Evolutionary conservation across 2,888 invertebrate species (phyloP), one percentile per base, ranked within the genome.

Genomic region (Netelia melanura): DNA sequence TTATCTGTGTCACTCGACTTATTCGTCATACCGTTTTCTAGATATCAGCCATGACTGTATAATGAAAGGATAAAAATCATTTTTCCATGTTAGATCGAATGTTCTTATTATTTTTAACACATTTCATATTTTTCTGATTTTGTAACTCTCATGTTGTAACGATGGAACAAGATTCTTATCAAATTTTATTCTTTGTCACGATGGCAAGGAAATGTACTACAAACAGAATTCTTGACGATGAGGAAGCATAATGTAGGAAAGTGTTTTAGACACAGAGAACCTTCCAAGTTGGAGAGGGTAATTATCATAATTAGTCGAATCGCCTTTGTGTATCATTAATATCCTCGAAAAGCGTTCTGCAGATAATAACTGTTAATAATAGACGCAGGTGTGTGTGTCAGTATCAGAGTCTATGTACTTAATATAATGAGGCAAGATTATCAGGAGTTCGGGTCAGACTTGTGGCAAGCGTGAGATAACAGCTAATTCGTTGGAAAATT

Each of bases 401-500:
- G 56, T 65, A 58, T 82, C 76, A 21, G 43, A 23, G 48, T 68
- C 65, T 43, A 58, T 71, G 83, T 84, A 70, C 54, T 79, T 84
- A 80, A 83, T 83, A 79, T 48, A 48, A 48, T 48, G 48, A 48
- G 48, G 14, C 14, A 14, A 48, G 86, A 87, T 86, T 87, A 86
- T 86, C 83, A 62, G 79, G 67, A 67, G 56, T 85, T 83, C 78
- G 74, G 54, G 68, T 44, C 78, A 67, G 61, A 67, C 68, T 84
- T 67, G 61, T 52, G 70, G 43, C 56, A 81, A 84, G 74, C 64
- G 81, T 84, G 81, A 81, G 87, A 87, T 87, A 86, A 83, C 86
- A 43, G 65, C 77, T 83, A 86, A 86, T 87, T 83, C 79, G 67
- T 84, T 71, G 62, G 77, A 83, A 86, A 86, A 85, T 84, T 84